Evolutionary conservation across 1,140 invertebrate genomes (phyloP).

Genomic region (Steinernema feltiae): DNA sequence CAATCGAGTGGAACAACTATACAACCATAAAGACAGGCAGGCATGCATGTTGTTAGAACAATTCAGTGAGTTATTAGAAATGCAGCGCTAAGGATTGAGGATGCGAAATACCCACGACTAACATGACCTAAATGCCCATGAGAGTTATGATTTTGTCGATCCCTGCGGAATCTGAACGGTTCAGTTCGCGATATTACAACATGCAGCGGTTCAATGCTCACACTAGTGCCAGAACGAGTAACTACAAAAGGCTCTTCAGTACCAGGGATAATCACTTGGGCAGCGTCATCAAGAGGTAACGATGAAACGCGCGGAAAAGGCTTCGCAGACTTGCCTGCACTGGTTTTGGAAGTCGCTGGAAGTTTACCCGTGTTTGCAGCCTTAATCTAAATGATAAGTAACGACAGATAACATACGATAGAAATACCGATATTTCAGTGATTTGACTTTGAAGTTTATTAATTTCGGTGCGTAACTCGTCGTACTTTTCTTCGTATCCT

Average conservation of each 20-base stretch:
- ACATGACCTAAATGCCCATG: not conserved
- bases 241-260: not conserved
- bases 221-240: not conserved
- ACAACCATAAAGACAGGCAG: not conserved
- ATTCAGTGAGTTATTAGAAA: too few relatives aligned
- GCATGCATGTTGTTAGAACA: too few relatives aligned
- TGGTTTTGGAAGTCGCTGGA: not conserved
- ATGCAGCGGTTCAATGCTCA: not conserved
- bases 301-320: constrained; percentile 9
- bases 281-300: not conserved
- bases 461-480: not conserved
- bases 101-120: too few relatives aligned
- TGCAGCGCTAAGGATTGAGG: not conserved
- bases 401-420: too few relatives aligned
- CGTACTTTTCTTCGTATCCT: not conserved
- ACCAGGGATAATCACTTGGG: not conserved
- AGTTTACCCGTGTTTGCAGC: too few relatives aligned
- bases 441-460: not conserved
- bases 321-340: constrained; percentile 4
- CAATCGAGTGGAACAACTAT: not conserved
- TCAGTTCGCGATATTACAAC: not conserved
- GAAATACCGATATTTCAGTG: not conserved
- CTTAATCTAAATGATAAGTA: too few relatives aligned
- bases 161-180: not conserved
- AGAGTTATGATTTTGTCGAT: not conserved